Conservation (phyloP, 2,797 vertebrate genomes). For the Sebastes hopkinsi region DNA sequence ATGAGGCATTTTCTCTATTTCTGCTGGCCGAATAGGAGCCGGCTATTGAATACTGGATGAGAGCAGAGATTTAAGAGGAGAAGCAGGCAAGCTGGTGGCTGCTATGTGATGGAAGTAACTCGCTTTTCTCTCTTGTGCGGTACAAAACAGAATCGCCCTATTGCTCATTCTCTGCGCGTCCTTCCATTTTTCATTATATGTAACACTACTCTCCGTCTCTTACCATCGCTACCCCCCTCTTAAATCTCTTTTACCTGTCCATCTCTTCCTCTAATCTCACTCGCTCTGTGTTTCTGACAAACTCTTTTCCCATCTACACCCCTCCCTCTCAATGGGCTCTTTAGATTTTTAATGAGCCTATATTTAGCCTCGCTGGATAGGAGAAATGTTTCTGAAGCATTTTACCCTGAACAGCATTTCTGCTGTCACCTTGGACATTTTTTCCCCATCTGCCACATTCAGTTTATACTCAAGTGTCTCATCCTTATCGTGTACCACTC, state of each 20-base stretch:
- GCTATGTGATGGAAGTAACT: slow-evolving; percentile 35
- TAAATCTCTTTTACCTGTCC: slow-evolving; percentile 54
- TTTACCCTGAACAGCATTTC: slow-evolving; percentile 66
- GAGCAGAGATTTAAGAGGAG: slow-evolving; percentile 30
- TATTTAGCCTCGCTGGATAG: slow-evolving; percentile 70
- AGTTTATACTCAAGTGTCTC: slow-evolving; percentile 33
- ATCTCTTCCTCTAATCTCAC: slow-evolving; percentile 40
- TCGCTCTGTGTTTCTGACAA: slow-evolving; percentile 48
- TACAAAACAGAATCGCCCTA: slow-evolving; percentile 21
- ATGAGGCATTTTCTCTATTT: slow-evolving; percentile 46
- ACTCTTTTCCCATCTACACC: slow-evolving; percentile 29
- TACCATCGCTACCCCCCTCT: slow-evolving; percentile 10
- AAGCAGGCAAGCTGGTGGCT: slow-evolving; percentile 28
- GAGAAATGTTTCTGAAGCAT: slow-evolving; percentile 60
- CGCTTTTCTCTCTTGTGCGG: slow-evolving; percentile 1
- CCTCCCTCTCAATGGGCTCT: slow-evolving; percentile 33
- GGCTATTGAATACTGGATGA: slow-evolving; percentile 58
- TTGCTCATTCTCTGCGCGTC: neutral
- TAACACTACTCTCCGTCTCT: slow-evolving; percentile 18
- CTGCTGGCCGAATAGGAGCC: slow-evolving; percentile 24
- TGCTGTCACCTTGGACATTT: slow-evolving; percentile 73
- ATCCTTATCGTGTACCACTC: slow-evolving; percentile 19
- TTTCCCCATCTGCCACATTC: slow-evolving; percentile 53
- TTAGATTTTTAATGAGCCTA: slow-evolving; percentile 81
- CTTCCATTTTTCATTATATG: slow-evolving; percentile 40